Evolutionary conservation across 30 jellyfish, hydroid and myxozoan species (phyloP).

Genomic region (Aurelia aurita complex sp. Pacific): DNA sequence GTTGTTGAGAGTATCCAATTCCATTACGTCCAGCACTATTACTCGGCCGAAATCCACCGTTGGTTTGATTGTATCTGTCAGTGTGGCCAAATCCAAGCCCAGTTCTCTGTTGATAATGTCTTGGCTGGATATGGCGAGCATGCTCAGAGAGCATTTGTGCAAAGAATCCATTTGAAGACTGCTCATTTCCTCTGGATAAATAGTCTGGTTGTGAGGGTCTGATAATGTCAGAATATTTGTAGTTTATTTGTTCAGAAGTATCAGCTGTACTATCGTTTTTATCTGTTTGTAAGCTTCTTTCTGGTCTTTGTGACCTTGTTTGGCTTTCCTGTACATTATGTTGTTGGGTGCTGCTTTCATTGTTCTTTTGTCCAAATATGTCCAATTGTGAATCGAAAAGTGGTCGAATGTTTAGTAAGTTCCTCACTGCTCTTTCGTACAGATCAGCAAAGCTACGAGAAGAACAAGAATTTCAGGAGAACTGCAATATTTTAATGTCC

Average conservation of each 20-base stretch:
- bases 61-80: constrained; percentile 3
- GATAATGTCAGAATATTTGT: constrained; percentile 3
- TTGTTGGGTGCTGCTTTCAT: constrained; percentile 7
- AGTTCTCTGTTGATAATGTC: background rate
- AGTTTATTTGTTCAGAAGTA: constrained; percentile 2
- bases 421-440: constrained; percentile 78
- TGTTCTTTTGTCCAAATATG: constrained; percentile 24
- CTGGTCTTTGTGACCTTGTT: constrained; percentile 28
- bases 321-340: constrained; percentile 1
- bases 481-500: too few species aligned
- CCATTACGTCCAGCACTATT: constrained; percentile 15
- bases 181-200: constrained; percentile 12
- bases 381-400: constrained; percentile 60
- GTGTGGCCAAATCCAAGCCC: constrained; percentile 10
- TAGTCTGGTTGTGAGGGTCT: constrained; percentile 10
- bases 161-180: constrained; percentile 55
- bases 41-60: constrained; percentile 14
- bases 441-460: constrained; percentile 67
- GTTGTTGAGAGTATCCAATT: background rate
- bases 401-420: constrained; percentile 78
- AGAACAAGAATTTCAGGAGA: too few species aligned
- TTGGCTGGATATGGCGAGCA: constrained; percentile 34
- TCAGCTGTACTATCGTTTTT: background rate
- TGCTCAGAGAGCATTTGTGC: constrained; percentile 67
- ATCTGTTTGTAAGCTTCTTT: constrained; percentile 19